Base-by-base conservation (phyloP, 2,113 vertebrate genomes). In the Hydropotes inermis region DNA sequence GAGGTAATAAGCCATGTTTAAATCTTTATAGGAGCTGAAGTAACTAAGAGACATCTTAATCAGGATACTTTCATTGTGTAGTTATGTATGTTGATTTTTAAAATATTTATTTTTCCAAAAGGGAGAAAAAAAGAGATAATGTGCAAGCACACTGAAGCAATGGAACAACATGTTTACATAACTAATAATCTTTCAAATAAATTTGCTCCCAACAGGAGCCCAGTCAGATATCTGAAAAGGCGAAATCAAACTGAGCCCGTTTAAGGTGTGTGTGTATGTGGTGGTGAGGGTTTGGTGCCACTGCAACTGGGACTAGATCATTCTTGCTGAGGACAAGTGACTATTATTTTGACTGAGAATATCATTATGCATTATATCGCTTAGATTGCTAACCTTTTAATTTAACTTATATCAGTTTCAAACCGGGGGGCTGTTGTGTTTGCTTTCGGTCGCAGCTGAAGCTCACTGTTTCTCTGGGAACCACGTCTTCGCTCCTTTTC, bases 241-340 rank as follows among this genome's bases (percentile, higher is more conserved):
- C 95, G 91, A 87, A 97, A 99, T 97, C 98, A 98, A 0, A 12
- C 96, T 64, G 98, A 88, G 74, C 97, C 98, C 7, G 89, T 98
- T 97, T 97, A 98, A 98, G 39, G 19, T 28, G n/a, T 74, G n/a
- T 70, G n/a, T 67, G 33, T 39, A 21, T 74, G 33, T 19, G 33
- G 19, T 39, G 36, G n/a, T 5, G 54, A 25, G 30, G 8, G 84
- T 27, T 78, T 21, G 43, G 55, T 92, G 92, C 86, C 57, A 47
- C 36, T 87, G 64, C 39, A 91, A 52, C 33, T 76, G 28, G 52
- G 8, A 50, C 43, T 91, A 57, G 61, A 58, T 60, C 8, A 74
- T 95, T 67, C 89, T 25, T 94, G 47, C 74, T 87, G 82, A 95
- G 93, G 78, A 91, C 28, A 91, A 91, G 58, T 92, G 61, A 87